Conservation (phyloP, 2,797 vertebrate genomes). For the Chloroceryle amazona region DNA sequence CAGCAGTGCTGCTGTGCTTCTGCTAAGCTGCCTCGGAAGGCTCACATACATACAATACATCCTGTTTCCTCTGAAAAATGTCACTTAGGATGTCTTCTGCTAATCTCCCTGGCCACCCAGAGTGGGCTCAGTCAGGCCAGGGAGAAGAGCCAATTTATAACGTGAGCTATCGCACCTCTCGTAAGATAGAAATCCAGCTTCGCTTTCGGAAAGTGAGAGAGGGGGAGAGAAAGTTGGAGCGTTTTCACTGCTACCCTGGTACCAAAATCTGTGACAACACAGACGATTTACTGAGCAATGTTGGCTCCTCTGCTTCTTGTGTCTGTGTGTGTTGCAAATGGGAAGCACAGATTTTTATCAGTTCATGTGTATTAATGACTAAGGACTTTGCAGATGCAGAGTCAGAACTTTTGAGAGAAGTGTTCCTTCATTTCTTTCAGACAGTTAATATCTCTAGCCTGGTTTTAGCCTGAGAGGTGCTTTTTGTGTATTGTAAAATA, state of each 20-base stretch:
- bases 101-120: conserved; percentile 38
- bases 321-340: background rate
- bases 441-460: background rate
- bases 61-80: background rate
- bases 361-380: background rate
- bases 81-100: conserved; percentile 18
- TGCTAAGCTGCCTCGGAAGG: background rate
- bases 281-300: background rate
- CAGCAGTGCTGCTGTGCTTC: background rate
- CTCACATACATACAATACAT: background rate
- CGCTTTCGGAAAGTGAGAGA: background rate
- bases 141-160: conserved; percentile 7
- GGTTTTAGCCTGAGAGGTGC: background rate
- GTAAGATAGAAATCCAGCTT: background rate
- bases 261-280: background rate
- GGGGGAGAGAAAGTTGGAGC: background rate
- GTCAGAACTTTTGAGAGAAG: background rate
- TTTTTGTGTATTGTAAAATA: background rate
- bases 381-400: background rate
- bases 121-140: background rate
- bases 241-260: background rate
- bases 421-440: background rate
- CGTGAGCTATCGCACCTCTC: background rate
- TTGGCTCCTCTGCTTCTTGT: background rate
- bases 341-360: background rate